Evolutionary conservation across 2,797 vertebrate genomes (phyloP), one percentile per base, ranked within the genome.

Genomic region (Spea hammondii): DNA sequence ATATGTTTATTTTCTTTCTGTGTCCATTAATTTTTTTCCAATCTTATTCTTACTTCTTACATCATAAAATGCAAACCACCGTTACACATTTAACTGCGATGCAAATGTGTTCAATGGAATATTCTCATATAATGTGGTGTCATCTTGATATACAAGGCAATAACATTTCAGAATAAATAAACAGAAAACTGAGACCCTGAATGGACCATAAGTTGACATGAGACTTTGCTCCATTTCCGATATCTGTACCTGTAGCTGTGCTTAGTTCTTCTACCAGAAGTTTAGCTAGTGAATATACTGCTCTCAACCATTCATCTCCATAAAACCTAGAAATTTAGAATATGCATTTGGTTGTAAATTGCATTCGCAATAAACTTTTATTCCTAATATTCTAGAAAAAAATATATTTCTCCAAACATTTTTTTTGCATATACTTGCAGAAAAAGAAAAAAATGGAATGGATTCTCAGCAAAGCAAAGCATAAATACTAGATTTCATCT

Each of bases 281-380:
- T 60, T 66, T 69, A 82, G 70, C 68, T 77, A 62, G 71, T 73
- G 80, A 78, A 78, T 82, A 78, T 77, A 82, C 64, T 74, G 75
- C 80, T 70, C 57, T 3, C 70, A 69, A 74, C 75, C 80, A 82
- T 82, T 82, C 60, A 78, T 82, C 80, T 77, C 75, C 80, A 82
- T 82, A 82, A 82, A 82, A 82, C 55, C 64, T 64, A 53, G 51
- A 77, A 82, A 70, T 82, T 82, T 74, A 82, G 75, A 82, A 82
- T 82, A 82, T 82, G 80, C 80, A 82, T 82, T 82, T 77, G 80
- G 80, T 78, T 78, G 71, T 82, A 82, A 82, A 82, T 82, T 82
- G 75, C 75, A 82, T 67, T 53, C 11, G 80, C 80, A 82, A 82
- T 82, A 82, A 82, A 82, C 80, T 82, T 82, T 82, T 82, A 82